Base-by-base conservation (phyloP, 1,140 invertebrate species). In the Thalassaphorura encarpata region DNA sequence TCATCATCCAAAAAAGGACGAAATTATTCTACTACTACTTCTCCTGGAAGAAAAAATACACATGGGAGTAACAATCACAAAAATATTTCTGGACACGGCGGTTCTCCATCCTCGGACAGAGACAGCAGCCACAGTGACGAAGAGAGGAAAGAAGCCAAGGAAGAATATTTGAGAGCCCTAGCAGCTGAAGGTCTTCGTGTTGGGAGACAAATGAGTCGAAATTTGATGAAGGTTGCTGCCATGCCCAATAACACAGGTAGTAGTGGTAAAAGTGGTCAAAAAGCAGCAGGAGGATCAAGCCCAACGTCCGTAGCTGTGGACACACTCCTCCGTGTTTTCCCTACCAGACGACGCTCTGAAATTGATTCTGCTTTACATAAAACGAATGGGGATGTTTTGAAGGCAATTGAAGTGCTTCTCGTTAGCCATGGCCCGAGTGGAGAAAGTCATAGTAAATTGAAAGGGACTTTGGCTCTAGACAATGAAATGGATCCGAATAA, bases 361-460 rank as follows among this genome's bases (percentile, higher is more conserved):
- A 84, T 94, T 1, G 89, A 93, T 69, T 78, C 83, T 5, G 78
- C 89, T 43, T 75, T 94, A 2, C 77, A 80, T 51, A 74, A 79
- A 54, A 80, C 73, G 73, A 81, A 72, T 75, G 88, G 89, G 0
- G 89, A 94, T 68, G 84, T 92, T 0, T 80, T 93, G 0, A 83
- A 88, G 63, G 87, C 89, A 1, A 93, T 95, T 78, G 89, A 95
- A 68, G 80, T 86, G 45, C 80, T 90, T 40, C 33, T 66, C 36
- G 52, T 50, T 18, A 29, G 18, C 15, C 16, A 15, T 21, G 29
- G 24, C 24, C 31, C 24, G 46, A 43, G 27, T 18, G 52, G 26
- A 43, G 24, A 16, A 5, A 36, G 26, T 27, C n/a, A n/a, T 24
- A 26, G 28, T 33, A 33, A 42, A 23, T 33, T 16, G 45, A 15